Percentiles rank a stretch among this genome's conserved stretches.
phyloP scores from a whole-genome alignment of 2,888 invertebrate genomes.

The Lepetodrilus schrolli region DNA sequence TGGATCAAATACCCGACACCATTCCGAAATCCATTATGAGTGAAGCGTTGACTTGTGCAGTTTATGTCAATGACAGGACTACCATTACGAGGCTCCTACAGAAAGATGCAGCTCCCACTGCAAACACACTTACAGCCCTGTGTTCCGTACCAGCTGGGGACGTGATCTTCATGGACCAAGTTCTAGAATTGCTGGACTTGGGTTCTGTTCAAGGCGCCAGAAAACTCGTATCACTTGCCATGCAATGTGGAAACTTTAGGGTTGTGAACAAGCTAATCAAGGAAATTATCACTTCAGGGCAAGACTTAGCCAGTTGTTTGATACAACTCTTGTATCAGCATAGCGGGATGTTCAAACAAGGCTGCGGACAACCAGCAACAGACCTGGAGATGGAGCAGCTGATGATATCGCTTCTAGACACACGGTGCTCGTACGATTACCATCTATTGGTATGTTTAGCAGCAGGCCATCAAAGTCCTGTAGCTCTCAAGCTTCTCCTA shows the following conservation, averaged over 20 bases:
- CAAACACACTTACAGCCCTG: background rate
- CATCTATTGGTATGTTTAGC: background rate
- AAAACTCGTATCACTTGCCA: background rate
- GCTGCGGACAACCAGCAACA: too few relatives aligned
- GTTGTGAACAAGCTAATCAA: background rate
- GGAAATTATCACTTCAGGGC: background rate
- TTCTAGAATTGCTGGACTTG: background rate
- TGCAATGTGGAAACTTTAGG: background rate
- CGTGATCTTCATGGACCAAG: background rate
- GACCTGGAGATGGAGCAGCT: background rate
- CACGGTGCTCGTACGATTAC: background rate
- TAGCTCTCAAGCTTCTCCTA: background rate
- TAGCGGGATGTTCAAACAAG: too few relatives aligned
- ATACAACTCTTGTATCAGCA: background rate
- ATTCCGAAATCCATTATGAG: background rate
- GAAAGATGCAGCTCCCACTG: background rate
- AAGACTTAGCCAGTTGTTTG: background rate
- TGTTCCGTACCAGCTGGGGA: background rate
- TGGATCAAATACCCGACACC: background rate
- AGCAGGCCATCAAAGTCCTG: background rate
- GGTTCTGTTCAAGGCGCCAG: background rate
- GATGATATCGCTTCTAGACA: background rate
- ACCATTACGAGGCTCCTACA: background rate
- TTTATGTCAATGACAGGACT: background rate
- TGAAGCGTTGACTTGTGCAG: background rate